Percentiles rank a stretch among this genome's conserved stretches.
phyloP scores from a whole-genome alignment of 1,140 invertebrate species.

The Drosophila malerkotliana region DNA sequence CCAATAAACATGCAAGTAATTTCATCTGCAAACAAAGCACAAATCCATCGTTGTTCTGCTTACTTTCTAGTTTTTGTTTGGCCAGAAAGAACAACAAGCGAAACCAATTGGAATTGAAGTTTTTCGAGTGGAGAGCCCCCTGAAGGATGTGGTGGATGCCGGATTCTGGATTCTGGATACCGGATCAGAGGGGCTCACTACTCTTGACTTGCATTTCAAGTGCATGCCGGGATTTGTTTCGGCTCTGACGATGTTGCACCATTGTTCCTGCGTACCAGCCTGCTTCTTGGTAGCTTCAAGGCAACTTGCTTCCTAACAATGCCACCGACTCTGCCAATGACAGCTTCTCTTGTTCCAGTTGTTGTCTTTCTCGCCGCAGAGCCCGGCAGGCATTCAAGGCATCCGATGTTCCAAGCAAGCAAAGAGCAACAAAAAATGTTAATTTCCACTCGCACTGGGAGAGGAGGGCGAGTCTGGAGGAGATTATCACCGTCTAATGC shows the following conservation, averaged over 20 bases:
- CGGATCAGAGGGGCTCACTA: conserved; percentile 18
- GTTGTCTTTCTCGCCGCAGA: conserved; percentile 13
- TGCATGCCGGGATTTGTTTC: conserved; percentile 40
- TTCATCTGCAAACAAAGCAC: conserved; percentile 62
- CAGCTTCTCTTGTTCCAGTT: conserved; percentile 59
- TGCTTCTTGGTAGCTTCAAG: conserved; percentile 38
- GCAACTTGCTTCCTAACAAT: conserved; percentile 44
- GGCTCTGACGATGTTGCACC: conserved; percentile 15
- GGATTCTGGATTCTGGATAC: not conserved
- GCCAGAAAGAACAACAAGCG: conserved; percentile 41
- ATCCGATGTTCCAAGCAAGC: conserved; percentile 1
- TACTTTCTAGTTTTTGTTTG: conserved; percentile 13
- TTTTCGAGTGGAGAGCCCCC: conserved; percentile 22
- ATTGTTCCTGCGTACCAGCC: conserved; percentile 27
- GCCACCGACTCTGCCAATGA: conserved; percentile 65
- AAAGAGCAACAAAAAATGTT: conserved; percentile 27
- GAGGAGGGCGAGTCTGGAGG: not conserved
- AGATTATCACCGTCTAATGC: conserved; percentile 64
- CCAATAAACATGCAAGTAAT: conserved; percentile 58
- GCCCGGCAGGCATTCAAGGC: conserved; percentile 7
- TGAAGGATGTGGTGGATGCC: conserved; percentile 14
- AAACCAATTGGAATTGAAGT: conserved; percentile 36
- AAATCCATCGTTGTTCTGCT: conserved; percentile 45
- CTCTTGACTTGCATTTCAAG: conserved; percentile 79
- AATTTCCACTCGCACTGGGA: conserved; percentile 17